Base-by-base conservation (phyloP, 2,797 vertebrate species). In the Bryconaethiops microstoma region DNA sequence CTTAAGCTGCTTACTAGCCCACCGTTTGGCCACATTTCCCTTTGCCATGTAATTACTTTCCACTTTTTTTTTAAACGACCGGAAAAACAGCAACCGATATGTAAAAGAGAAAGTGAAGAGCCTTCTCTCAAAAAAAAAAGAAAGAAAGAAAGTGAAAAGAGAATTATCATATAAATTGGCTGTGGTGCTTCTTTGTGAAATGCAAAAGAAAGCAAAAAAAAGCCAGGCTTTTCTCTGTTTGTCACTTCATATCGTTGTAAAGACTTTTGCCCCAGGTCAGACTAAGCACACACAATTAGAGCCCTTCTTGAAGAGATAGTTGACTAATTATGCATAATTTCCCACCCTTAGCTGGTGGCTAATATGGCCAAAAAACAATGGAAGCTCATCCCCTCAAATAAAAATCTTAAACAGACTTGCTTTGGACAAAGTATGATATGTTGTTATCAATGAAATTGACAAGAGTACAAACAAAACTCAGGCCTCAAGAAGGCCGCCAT, bases 21-120 rank as follows among this genome's bases (percentile, higher is more conserved):
- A 92, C 93, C 94, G 94, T 95, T 95, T 94, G 91, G 92, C 93
- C 89, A 91, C 91, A 90, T 93, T 94, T 92, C 92, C n/a, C 92
- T 90, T 55, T 52, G 54, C 92, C 86, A 90, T 93, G 93, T 94
- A 94, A 95, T 95, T 94, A 95, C 92, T 91, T 92, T 48, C 40
- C 92, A 90, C 92, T 93, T 92, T 94, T 92, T 92, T 39, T 16
- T 13, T n/a, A 73, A 79, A 35, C 62, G 12, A 35, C 62, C 60
- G 8, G 35, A 76, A 81, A 84, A 81, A 59, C 62, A 73, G 63
- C 94, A 94, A 93, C 92, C 95, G 94, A 95, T 91, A 94, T 92
- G 92, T 93, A 64, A 88, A 92, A 93, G 92, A 92, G 94, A 94
- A 93, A 88, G 60, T 70, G 48, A 85, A 60, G 50, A 79, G n/a